Evolutionary conservation across 1,140 invertebrate species (phyloP).

Genomic region (Drosophila paulistorum): DNA sequence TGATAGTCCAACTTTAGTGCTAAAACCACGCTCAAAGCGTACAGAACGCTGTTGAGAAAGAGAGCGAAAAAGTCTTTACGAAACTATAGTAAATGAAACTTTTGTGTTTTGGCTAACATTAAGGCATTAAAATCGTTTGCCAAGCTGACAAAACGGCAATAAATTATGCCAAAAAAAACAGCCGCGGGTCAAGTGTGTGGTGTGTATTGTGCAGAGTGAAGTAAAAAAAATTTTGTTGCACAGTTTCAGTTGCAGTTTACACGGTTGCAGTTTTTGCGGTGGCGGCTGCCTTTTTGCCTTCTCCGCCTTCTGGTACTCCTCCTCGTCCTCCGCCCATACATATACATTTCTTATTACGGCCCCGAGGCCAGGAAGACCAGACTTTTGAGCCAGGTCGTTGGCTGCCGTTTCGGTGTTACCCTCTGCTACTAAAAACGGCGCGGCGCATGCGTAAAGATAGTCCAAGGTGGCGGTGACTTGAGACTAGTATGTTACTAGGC

Average conservation of each 20-base stretch:
- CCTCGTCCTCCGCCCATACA: not conserved
- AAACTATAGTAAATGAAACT: conserved; percentile 18
- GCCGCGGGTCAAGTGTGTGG: conserved; percentile 58
- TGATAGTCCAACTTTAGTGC: conserved; percentile 51
- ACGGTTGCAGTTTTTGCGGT: conserved; percentile 82
- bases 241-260: conserved; percentile 49
- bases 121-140: conserved; percentile 58
- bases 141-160: conserved; percentile 81
- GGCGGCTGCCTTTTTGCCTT: conserved; percentile 36
- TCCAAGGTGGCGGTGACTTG: conserved; percentile 34
- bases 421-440: conserved; percentile 4
- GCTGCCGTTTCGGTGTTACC: conserved; percentile 11
- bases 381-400: conserved; percentile 17
- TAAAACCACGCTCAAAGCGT: conserved; percentile 76
- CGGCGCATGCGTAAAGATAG: conserved; percentile 20
- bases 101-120: conserved; percentile 37
- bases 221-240: conserved; percentile 34
- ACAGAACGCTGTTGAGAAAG: conserved; percentile 46
- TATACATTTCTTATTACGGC: conserved; percentile 13
- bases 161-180: conserved; percentile 75
- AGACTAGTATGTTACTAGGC: not conserved
- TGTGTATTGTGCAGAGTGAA: conserved; percentile 16
- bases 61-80: conserved; percentile 25
- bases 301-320: not conserved
- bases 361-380: conserved; percentile 54